Base-by-base conservation (phyloP, 2,888 invertebrate genomes). In the Ametastegia equiseti region DNA sequence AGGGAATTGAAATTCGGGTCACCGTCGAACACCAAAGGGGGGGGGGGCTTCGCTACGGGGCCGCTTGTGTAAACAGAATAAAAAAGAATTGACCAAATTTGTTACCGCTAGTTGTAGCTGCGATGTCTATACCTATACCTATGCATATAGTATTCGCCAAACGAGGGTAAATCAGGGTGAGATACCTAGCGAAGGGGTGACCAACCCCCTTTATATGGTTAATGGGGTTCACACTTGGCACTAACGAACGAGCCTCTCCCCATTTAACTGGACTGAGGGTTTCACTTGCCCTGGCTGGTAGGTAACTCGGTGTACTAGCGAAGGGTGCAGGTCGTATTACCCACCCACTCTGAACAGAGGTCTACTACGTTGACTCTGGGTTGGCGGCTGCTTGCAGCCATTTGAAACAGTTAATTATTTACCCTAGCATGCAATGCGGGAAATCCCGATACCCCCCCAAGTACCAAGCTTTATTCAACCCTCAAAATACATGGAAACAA, bases 11-110 rank as follows among this genome's bases (percentile, higher is more conserved):
- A 47, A 71, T 71, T 71, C 71, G 47, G 71, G 23, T 71, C 71
- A 45, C n/a, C 39, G 65, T 67, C 23, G 65, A 67, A 67, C 65
- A 39, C 36, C 65, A 27, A 27, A 30, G 45, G 30, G 47, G 47
- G 9, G 30, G 11, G 27, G 47, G 7, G 9, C 30, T 27, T 39
- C 11, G 36, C 65, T 5, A 39, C 65, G 19, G 39, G n/a, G 27
- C 36, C 65, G 19, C n/a, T n/a, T 39, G 45, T 45, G 71, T 27
- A 71, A 71, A 71, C 45, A 47, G 71, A 71, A 45, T 47, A 47
- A 71, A 71, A 71, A 71, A 71, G 47, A 71, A 71, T 71, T 23
- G 71, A 71, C 71, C 45, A 45, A 30, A 71, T 71, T 71, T 71
- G 23, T 71, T 47, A 71, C 71, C 71, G 47, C 47, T 42, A 39